Evolutionary conservation across 2,113 vertebrate genomes (phyloP).

Genomic region (Phalacrocorax carbo): DNA sequence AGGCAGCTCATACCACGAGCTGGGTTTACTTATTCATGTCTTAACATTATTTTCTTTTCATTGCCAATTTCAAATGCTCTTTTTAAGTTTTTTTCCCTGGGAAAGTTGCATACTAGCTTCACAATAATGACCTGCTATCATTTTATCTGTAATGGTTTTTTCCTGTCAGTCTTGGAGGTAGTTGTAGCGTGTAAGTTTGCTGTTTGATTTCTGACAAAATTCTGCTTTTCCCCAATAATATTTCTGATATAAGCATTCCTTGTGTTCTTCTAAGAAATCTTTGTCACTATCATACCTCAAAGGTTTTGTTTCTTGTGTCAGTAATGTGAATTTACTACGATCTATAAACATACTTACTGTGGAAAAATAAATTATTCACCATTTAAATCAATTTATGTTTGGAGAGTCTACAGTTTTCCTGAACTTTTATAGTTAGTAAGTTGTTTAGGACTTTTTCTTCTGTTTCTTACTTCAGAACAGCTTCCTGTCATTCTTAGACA

Average conservation of each 20-base stretch:
- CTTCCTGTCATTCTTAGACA: not conserved
- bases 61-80: not conserved
- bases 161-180: not conserved
- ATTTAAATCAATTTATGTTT: not conserved
- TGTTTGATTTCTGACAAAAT: not conserved
- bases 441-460: not conserved
- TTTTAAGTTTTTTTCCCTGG: not conserved
- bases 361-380: not conserved
- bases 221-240: not conserved
- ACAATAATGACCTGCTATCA: not conserved
- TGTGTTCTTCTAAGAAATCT: not conserved
- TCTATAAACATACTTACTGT: not conserved
- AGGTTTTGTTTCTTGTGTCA: not conserved
- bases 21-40: not conserved
- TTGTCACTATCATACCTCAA: not conserved
- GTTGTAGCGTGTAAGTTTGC: fast-evolving
- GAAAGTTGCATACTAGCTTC: not conserved
- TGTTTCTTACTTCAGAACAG: not conserved
- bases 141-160: not conserved
- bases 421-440: not conserved
- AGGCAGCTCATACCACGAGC: not conserved
- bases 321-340: not conserved
- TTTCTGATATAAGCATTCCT: not conserved
- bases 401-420: not conserved
- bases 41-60: not conserved